Percentiles rank a stretch among this genome's conserved stretches.
Conservation (phyloP, 2,113 vertebrate species). For the Dryoscopus gambensis region DNA sequence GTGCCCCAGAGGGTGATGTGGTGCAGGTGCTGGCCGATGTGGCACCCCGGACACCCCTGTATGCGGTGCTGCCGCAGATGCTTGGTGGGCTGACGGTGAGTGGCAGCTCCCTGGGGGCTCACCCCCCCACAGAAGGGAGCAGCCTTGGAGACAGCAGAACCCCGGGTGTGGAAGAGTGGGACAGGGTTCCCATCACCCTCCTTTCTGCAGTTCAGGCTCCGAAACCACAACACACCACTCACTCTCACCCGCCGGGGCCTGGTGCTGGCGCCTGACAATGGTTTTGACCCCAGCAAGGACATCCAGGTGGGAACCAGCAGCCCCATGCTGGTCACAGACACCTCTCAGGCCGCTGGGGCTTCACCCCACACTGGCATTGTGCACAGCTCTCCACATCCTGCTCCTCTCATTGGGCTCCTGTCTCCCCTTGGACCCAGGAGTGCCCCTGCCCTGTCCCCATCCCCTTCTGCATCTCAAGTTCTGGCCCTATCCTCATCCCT, state of each 20-base stretch:
- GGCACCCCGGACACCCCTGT: slow-evolving; percentile 26
- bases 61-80: not conserved
- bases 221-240: slow-evolving; percentile 34
- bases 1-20: slow-evolving; percentile 16
- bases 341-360: not conserved
- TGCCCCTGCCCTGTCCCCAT: not conserved
- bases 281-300: slow-evolving; percentile 55
- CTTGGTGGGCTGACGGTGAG: slow-evolving; percentile 39
- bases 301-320: slow-evolving; percentile 42
- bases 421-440: fast-evolving
- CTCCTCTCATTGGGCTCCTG: fast-evolving
- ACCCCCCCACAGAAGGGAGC: not conserved
- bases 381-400: fast-evolving
- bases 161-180: fast-evolving
- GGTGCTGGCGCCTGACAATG: slow-evolving; percentile 45
- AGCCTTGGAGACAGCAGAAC: not conserved
- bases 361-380: not conserved
- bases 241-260: slow-evolving; percentile 42
- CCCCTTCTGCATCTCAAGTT: not conserved
- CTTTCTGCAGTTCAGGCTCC: slow-evolving; percentile 53
- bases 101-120: fast-evolving
- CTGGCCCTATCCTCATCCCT: not conserved
- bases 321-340: not conserved
- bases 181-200: not conserved
- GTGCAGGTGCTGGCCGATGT: slow-evolving; percentile 60